These are phyloP conservation scores for Tachuris rubrigastra DNA, from an alignment of 2,113 vertebrate species.

Conservation along the genomic window DNA sequence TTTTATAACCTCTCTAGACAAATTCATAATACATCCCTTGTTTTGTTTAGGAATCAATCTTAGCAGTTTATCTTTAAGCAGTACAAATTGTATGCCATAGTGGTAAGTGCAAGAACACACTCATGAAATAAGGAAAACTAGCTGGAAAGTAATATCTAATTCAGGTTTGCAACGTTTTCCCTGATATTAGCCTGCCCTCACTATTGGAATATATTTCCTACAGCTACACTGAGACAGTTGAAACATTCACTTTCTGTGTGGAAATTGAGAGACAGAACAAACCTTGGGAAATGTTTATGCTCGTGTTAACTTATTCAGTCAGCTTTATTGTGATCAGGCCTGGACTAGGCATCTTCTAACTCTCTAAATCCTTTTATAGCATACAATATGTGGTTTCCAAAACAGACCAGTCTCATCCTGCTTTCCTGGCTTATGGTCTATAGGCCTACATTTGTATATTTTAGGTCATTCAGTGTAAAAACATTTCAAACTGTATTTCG, in stretches of 20 bases:
- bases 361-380: slow-evolving; percentile 51
- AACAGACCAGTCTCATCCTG: neutral
- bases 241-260: slow-evolving; percentile 21
- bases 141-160: slow-evolving; percentile 55
- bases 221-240: neutral
- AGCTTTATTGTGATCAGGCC: slow-evolving; percentile 39
- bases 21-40: slow-evolving; percentile 36
- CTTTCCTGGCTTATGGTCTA: neutral
- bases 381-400: neutral
- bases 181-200: slow-evolving; percentile 20
- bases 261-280: slow-evolving; percentile 47
- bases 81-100: slow-evolving; percentile 62
- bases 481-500: slow-evolving; percentile 22
- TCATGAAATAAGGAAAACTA: slow-evolving; percentile 54
- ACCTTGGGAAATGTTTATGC: neutral
- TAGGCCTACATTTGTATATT: neutral
- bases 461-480: neutral
- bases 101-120: slow-evolving; percentile 58
- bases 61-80: slow-evolving; percentile 60
- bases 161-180: slow-evolving; percentile 40
- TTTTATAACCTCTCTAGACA: slow-evolving; percentile 66
- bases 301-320: slow-evolving; percentile 37
- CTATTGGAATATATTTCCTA: slow-evolving; percentile 57
- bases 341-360: slow-evolving; percentile 22
- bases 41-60: slow-evolving; percentile 67